Evolutionary conservation across 2,888 invertebrate genomes (phyloP).

Genomic region (Gortyna flavago): DNA sequence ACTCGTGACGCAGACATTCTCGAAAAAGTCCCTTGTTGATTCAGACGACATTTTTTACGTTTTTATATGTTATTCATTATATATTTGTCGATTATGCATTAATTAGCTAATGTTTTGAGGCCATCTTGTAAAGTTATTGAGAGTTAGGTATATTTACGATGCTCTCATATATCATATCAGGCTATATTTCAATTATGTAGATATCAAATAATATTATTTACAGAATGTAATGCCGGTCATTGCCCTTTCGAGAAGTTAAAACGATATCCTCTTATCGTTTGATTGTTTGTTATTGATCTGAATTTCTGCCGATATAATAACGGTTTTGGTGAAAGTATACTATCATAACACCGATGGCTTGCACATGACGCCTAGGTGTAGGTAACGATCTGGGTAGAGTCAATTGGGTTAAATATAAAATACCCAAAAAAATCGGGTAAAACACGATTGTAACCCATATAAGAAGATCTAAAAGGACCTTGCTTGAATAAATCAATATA

Average conservation of each 20-base stretch:
- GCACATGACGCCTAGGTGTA: not conserved
- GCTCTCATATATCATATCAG: not conserved
- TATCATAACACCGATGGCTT: slow-evolving; percentile 8
- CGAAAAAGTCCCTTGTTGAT: slow-evolving; percentile 12
- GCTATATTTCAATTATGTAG: not conserved
- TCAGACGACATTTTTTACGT: not conserved
- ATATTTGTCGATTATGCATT: slow-evolving; percentile 9
- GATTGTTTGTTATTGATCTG: slow-evolving; percentile 52
- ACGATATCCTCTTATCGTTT: slow-evolving; percentile 45
- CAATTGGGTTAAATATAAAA: not conserved
- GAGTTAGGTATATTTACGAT: not conserved
- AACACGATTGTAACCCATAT: not conserved
- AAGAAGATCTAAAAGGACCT: not conserved
- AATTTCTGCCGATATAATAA: slow-evolving; percentile 34
- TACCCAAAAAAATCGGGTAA: not conserved
- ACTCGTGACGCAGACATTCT: slow-evolving; percentile 6
- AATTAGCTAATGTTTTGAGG: not conserved
- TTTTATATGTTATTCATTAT: slow-evolving; percentile 6
- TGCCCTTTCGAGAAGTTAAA: slow-evolving; percentile 38
- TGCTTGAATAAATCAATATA: not conserved
- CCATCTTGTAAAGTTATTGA: not conserved
- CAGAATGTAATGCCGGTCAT: slow-evolving; percentile 23
- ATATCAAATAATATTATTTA: not conserved
- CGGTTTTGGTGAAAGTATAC: slow-evolving; percentile 40
- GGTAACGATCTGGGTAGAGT: not conserved